Evolutionary conservation across 2,113 vertebrate species (phyloP).

Genomic region (Seriola rivoliana): DNA sequence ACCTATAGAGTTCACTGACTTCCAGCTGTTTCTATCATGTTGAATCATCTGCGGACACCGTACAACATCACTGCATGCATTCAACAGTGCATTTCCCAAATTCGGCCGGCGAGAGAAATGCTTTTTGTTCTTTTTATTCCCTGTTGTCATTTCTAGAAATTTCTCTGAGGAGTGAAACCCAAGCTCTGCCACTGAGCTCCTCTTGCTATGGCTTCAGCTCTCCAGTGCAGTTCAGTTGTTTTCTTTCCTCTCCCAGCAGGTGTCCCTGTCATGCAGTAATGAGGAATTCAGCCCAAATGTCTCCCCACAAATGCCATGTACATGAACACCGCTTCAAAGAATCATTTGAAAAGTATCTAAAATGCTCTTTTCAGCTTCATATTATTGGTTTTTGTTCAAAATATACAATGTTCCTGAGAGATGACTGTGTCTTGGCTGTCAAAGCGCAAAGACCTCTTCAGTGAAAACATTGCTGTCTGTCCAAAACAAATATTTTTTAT

Average conservation of each 20-base stretch:
- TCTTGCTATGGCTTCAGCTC: constrained; percentile 39
- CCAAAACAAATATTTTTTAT: constrained; percentile 14
- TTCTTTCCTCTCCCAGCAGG: constrained; percentile 79
- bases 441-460: constrained; percentile 23
- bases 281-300: constrained; percentile 64
- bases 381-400: constrained; percentile 23
- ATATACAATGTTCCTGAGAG: constrained; percentile 24
- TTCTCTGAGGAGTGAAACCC: constrained; percentile 47
- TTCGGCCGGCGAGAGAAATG: constrained; percentile 4
- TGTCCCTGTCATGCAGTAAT: constrained; percentile 80
- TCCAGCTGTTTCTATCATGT: constrained; percentile 20
- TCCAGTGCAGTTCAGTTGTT: constrained; percentile 55
- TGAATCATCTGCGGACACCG: not conserved
- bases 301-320: constrained; percentile 44
- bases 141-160: constrained; percentile 44
- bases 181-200: constrained; percentile 47
- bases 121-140: not conserved
- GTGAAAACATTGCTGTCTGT: constrained; percentile 24
- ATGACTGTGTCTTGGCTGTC: constrained; percentile 17
- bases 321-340: constrained; percentile 59
- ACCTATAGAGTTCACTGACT: constrained; percentile 30
- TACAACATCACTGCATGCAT: constrained; percentile 1
- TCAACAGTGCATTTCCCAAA: constrained; percentile 12
- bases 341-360: constrained; percentile 50
- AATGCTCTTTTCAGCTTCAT: constrained; percentile 28